phyloP scores from a whole-genome alignment of 1,140 invertebrate species.

The Condylostylus longicornis region DNA sequence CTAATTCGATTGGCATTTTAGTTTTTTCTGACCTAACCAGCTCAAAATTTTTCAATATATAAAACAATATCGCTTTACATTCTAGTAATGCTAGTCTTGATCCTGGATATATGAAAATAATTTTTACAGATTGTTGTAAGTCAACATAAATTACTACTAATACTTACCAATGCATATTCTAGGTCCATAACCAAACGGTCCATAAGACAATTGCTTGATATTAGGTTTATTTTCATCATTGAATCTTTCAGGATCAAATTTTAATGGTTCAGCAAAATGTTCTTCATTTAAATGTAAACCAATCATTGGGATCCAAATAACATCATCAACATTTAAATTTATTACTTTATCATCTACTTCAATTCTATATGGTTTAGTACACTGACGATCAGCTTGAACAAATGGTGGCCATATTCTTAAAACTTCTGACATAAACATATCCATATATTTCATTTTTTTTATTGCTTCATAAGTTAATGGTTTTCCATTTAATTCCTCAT shows the following conservation, averaged over 20 bases:
- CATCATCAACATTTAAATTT: conserved; percentile 27
- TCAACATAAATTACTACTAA: not conserved
- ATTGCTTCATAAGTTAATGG: conserved; percentile 36
- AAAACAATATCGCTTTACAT: conserved; percentile 28
- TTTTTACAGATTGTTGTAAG: not conserved
- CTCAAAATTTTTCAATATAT: conserved; percentile 18
- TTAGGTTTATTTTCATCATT: conserved; percentile 30
- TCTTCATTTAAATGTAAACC: conserved; percentile 34
- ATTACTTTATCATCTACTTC: conserved; percentile 13
- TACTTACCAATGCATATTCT: conserved; percentile 33
- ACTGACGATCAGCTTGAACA: conserved; percentile 32
- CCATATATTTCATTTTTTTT: conserved; percentile 43
- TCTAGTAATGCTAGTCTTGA: conserved; percentile 37
- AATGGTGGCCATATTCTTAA: conserved; percentile 41
- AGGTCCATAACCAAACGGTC: conserved; percentile 34
- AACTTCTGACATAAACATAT: conserved; percentile 44
- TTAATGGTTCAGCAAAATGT: conserved; percentile 36
- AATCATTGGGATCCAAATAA: conserved; percentile 31
- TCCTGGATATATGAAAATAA: conserved; percentile 19
- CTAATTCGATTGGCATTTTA: conserved; percentile 14
- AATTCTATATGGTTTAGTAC: conserved; percentile 19
- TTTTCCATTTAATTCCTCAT: conserved; percentile 27
- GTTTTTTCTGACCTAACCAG: conserved; percentile 29
- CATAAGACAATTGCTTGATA: conserved; percentile 17
- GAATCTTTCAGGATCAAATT: conserved; percentile 40